A percentile compares a stretch with the other conserved stretches of the same genome.
Evolutionary conservation across 2,113 vertebrate genomes (phyloP).

Genomic region (Eolophus roseicapilla): DNA sequence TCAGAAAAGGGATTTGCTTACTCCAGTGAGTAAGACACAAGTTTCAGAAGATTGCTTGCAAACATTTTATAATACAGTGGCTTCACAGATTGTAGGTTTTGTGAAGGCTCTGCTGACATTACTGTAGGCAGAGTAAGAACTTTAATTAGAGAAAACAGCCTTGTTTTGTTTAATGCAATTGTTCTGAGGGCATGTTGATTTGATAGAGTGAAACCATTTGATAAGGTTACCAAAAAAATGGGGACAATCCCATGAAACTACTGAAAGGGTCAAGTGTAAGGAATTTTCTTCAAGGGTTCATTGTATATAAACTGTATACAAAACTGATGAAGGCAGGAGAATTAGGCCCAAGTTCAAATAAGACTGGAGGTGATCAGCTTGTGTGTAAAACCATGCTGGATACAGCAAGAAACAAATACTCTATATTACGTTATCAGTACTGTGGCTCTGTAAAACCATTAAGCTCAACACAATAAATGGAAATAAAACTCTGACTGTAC

Average conservation of each 20-base stretch:
- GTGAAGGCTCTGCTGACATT: neutral
- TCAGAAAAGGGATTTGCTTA: neutral
- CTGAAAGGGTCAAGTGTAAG: constrained; percentile 1
- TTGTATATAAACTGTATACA: neutral
- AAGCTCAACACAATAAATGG: constrained; percentile 3
- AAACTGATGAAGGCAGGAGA: constrained; percentile 26
- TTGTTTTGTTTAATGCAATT: constrained; percentile 49
- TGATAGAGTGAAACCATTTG: constrained; percentile 55
- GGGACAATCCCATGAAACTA: constrained; percentile 42
- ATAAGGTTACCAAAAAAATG: constrained; percentile 12
- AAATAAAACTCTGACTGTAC: constrained; percentile 37
- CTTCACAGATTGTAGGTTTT: neutral
- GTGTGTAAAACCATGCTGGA: neutral
- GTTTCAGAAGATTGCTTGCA: neutral
- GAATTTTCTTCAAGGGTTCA: constrained; percentile 33
- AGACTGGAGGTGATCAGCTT: neutral
- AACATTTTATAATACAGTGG: neutral
- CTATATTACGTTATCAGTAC: neutral
- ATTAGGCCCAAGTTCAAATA: constrained; percentile 27
- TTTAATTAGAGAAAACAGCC: neutral
- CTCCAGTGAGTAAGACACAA: fast-evolving
- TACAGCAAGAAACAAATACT: constrained; percentile 40
- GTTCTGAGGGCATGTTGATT: constrained; percentile 9
- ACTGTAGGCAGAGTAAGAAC: neutral
- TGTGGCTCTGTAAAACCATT: constrained; percentile 10